phyloP scores from a whole-genome alignment of 1,140 invertebrate genomes.

The Phymorhynchus buccinoides region DNA sequence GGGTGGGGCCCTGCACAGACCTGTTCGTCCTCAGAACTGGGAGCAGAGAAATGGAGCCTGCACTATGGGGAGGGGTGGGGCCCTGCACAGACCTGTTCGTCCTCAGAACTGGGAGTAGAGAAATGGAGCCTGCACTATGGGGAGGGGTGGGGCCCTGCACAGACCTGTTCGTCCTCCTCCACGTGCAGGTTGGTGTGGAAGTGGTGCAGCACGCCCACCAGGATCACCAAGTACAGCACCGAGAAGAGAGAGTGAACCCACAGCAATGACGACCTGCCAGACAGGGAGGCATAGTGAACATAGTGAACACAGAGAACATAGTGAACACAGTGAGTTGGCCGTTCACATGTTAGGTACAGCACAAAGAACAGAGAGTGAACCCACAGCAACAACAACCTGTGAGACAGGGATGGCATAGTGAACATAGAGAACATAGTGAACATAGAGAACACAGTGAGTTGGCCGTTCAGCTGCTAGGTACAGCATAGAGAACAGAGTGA shows the following conservation, averaged over 20 bases:
- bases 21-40: slow-evolving; percentile 70
- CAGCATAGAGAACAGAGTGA: slow-evolving; percentile 82
- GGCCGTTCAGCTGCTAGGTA: too few species aligned
- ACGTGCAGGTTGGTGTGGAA: slow-evolving; percentile 77
- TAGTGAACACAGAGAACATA: too few species aligned
- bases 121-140: slow-evolving; percentile 67
- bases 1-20: slow-evolving; percentile 73
- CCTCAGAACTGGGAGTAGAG: too few species aligned
- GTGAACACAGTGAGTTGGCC: too few species aligned
- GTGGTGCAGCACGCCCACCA: slow-evolving; percentile 87
- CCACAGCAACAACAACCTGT: slow-evolving; percentile 87
- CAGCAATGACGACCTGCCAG: slow-evolving; percentile 83
- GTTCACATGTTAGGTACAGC: too few species aligned
- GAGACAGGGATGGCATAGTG: too few species aligned
- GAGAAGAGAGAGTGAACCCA: slow-evolving; percentile 89
- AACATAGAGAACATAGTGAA: too few species aligned
- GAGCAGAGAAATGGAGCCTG: too few species aligned
- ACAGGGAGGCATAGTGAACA: too few species aligned
- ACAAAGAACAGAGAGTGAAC: slow-evolving; percentile 86
- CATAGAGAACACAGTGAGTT: too few species aligned
- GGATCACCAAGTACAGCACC: slow-evolving; percentile 86
- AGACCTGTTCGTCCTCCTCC: slow-evolving; percentile 75
- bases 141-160: slow-evolving; percentile 70
- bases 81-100: slow-evolving; percentile 70
- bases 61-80: slow-evolving; percentile 63